Percentiles rank a stretch among this genome's conserved stretches.
phyloP scores from a whole-genome alignment of 2,797 vertebrate genomes.

The Nothura maculosa region DNA sequence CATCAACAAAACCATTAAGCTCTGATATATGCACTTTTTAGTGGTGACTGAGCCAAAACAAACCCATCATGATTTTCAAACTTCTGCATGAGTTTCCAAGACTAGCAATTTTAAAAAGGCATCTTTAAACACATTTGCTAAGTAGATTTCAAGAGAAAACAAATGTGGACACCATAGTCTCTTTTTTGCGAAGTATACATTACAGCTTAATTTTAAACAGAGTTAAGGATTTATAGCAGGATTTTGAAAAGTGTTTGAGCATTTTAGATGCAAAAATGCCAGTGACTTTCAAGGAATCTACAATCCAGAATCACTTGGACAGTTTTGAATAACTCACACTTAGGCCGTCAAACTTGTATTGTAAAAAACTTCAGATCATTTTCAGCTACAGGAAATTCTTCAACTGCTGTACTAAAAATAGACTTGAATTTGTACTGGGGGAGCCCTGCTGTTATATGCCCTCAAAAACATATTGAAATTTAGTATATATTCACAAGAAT shows the following conservation, averaged over 20 bases:
- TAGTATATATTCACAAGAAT: background rate
- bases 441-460: background rate
- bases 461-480: background rate
- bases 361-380: background rate
- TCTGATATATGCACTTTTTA: background rate
- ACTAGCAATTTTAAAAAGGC: background rate
- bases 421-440: background rate
- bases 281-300: background rate
- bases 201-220: background rate
- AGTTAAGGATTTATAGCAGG: background rate
- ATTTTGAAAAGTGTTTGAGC: background rate
- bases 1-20: background rate
- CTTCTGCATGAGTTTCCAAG: background rate
- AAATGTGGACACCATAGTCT: background rate
- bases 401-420: slow-evolving; percentile 22
- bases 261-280: slow-evolving; percentile 4
- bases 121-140: background rate
- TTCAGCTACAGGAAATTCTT: slow-evolving; percentile 31
- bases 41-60: background rate
- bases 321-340: background rate
- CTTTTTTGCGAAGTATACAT: background rate
- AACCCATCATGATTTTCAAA: background rate
- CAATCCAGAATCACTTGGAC: background rate
- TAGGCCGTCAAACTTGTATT: background rate
- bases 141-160: background rate